Base-by-base conservation (phyloP, 2,888 invertebrate genomes). In the Drosophila seclusa region DNA sequence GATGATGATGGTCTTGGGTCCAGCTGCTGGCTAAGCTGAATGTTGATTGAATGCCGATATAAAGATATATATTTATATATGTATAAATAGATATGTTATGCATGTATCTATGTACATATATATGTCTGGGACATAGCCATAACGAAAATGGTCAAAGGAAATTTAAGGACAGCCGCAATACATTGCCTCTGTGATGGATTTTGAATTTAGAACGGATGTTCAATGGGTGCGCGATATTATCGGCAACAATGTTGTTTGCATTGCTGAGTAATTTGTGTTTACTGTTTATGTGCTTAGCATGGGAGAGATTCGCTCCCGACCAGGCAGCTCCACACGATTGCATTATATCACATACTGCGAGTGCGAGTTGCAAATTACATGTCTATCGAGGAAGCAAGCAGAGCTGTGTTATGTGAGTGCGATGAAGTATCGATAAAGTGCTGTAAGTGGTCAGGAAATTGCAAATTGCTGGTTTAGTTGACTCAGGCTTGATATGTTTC, bases 221-320 rank as follows among this genome's bases (percentile, higher is more conserved):
- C 31, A 31, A 21, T 45, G 40, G 29, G 31, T 61, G 40, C 74
- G 72, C 78, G 87, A 87, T 90, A 70, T 83, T 88, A 87, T 88
- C 90, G 75, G 73, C 68, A 73, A 80, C 66, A 72, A 76, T 87
- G 89, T 90, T 89, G 83, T 88, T 88, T 88, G 85, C 81, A 70
- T 65, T 78, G 81, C 83, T 84, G 87, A 90, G 90, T 87, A 87
- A 87, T 87, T 90, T 90, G 77, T 90, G 83, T 90, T 90, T 88
- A 74, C 83, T 70, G 68, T 72, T 74, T 73, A 76, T 83, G 71
- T 82, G 77, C 76, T 76, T 72, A 76, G 79, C 67, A 78, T 84
- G 76, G 29, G 5, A 4, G 8, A 31, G 57, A 21, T 21, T 29
- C n/a, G 16, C 55, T 4, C 3, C 11, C 34, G 18, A 7, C 2